Percentiles rank a stretch among this genome's conserved stretches.
phyloP scores from a whole-genome alignment of 2,113 vertebrate species.

The Corydoras sp. region DNA sequence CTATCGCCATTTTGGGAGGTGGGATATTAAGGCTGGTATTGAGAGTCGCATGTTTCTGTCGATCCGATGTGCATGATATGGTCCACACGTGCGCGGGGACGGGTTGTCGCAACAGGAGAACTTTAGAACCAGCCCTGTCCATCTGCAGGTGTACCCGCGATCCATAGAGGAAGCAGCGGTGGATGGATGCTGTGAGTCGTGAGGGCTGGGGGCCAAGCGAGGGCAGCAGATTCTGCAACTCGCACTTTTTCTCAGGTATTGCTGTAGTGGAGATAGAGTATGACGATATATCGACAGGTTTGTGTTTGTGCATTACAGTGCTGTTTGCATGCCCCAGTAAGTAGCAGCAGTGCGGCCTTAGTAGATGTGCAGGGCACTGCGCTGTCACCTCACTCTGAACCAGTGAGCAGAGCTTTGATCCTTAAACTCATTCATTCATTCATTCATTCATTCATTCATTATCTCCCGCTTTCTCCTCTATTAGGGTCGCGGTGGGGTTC shows the following conservation, averaged over 20 bases:
- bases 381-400: too few species aligned
- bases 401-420: too few species aligned
- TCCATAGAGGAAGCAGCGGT: constrained; percentile 65
- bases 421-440: too few species aligned
- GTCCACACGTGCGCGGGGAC: constrained; percentile 70
- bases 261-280: background rate
- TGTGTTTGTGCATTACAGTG: too few species aligned
- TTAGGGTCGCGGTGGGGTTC: too few species aligned
- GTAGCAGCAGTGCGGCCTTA: too few species aligned
- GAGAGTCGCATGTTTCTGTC: background rate
- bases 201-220: constrained; percentile 68
- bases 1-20: constrained; percentile 72
- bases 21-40: constrained; percentile 41
- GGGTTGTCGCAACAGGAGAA: constrained; percentile 66
- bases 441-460: too few species aligned
- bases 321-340: too few species aligned
- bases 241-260: constrained; percentile 67
- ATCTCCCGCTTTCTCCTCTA: too few species aligned
- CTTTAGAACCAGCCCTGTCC: constrained; percentile 58
- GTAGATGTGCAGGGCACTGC: too few species aligned
- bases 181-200: constrained; percentile 67
- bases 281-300: background rate
- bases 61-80: constrained; percentile 53
- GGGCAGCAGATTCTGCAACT: constrained; percentile 66
- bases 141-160: constrained; percentile 70